Evolutionary conservation across 2,888 invertebrate species (phyloP).

Genomic region (Dermolepida albohirtum): DNA sequence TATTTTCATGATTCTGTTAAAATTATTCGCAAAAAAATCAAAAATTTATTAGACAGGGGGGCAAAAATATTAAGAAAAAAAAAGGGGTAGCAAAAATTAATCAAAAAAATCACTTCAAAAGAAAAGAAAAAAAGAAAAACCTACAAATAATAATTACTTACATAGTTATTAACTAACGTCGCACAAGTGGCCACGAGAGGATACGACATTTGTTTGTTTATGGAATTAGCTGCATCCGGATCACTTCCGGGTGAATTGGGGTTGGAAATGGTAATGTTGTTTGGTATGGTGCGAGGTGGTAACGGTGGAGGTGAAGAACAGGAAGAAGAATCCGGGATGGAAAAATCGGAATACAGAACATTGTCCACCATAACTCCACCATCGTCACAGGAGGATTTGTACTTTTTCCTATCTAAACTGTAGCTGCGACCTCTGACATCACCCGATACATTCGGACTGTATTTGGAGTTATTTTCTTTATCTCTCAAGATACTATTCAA

Average conservation of each 20-base stretch:
- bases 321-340: slow-evolving; percentile 17
- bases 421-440: slow-evolving; percentile 46
- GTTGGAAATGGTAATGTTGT: slow-evolving; percentile 52
- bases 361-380: slow-evolving; percentile 55
- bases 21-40: too few species aligned
- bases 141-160: slow-evolving; percentile 61
- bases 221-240: slow-evolving; percentile 70
- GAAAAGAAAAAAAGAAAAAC: slow-evolving; percentile 25
- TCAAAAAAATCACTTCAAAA: slow-evolving; percentile 13
- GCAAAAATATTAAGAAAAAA: slow-evolving; percentile 17
- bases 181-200: slow-evolving; percentile 71
- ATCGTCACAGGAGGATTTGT: slow-evolving; percentile 53
- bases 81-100: slow-evolving; percentile 14
- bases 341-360: slow-evolving; percentile 50
- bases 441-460: slow-evolving; percentile 29
- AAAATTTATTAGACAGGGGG: not conserved
- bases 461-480: slow-evolving; percentile 35
- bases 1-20: too few species aligned
- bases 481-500: slow-evolving; percentile 55
- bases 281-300: slow-evolving; percentile 61
- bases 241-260: slow-evolving; percentile 59
- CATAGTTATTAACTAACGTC: slow-evolving; percentile 65
- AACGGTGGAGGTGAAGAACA: slow-evolving; percentile 68
- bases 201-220: slow-evolving; percentile 74
- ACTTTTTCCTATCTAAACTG: slow-evolving; percentile 46